Evolutionary conservation across 2,113 vertebrate genomes (phyloP), one percentile per base, ranked within the genome.

Genomic region (Prionailurus bengalensis): DNA sequence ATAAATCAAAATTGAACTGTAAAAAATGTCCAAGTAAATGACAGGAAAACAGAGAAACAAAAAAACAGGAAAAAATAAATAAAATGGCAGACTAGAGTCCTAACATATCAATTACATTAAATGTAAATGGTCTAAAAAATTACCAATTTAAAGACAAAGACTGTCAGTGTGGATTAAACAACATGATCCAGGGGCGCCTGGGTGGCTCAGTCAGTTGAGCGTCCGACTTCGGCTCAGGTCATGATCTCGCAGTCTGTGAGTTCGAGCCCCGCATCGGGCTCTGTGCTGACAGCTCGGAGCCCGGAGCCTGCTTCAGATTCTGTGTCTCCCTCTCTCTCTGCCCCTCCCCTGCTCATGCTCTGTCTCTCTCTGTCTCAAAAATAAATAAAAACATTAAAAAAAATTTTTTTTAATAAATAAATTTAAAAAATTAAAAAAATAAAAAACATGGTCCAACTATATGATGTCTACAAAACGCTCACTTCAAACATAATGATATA

Each of bases 1-100:
- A 91, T 70, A 91, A 58, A 70, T 90, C n/a, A 94, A 94, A 65
- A 51, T 23, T 31, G 17, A 79, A 90, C 65, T 78, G 9, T 71
- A 42, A 25, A 89, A 89, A 55, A 55, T 53, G 21, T 19, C 81
- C 79, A 83, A 45, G 4, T 36, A 29, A 76, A 48, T 12, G 25
- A 51, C 19, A 93, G 39, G 33, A 63, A 84, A 92, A 58, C 48
- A 58, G 51, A 92, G 15, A 80, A 68, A 80, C 16, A 53, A 63
- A 83, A 82, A 61, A 48, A 92, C 14, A n/a, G 36, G 33, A 91
- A 71, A 27, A 21, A 84, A 83, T 53, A 74, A 93, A 48, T 63
- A 73, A 84, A 73, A 74, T 61, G 10, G n/a, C 25, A 42, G 6
- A 88, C 51, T 74, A 58, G 86, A 74, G n/a, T 27, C 36, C n/a